A percentile compares a stretch with the other conserved stretches of the same genome.
phyloP scores from a whole-genome alignment of 2,113 vertebrate species.

The Leptocoma aspasia region DNA sequence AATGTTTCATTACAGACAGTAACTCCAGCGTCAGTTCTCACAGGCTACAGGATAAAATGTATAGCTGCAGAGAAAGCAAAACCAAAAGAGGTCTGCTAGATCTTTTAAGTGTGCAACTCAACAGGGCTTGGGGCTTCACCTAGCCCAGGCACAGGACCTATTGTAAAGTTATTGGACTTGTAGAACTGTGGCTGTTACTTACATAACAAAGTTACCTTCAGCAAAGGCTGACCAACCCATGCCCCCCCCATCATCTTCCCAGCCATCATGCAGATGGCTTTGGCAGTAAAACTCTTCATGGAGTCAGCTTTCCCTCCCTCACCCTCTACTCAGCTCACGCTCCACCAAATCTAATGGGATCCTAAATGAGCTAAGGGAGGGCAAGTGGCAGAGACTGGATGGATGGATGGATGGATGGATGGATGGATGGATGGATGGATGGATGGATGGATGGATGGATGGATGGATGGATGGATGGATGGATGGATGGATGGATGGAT shows the following conservation, averaged over 20 bases:
- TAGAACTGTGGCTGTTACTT: neutral
- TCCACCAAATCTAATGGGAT: neutral
- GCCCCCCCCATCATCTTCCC: neutral
- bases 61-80: neutral
- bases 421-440: too few species aligned
- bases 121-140: accelerated
- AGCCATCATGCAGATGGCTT: neutral
- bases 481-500: too few species aligned
- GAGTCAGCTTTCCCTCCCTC: neutral
- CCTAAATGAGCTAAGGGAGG: neutral
- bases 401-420: too few species aligned
- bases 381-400: neutral
- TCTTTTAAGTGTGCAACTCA: neutral
- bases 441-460: too few species aligned
- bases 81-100: neutral
- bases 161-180: neutral
- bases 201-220: neutral
- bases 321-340: neutral
- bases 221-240: neutral
- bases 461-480: too few species aligned
- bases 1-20: neutral
- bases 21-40: neutral
- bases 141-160: neutral
- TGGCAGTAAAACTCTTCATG: neutral
- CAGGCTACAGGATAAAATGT: neutral